These are phyloP conservation scores for Holacanthella duospinosa DNA, from an alignment of 2,888 invertebrate species.

Conservation along the genomic window DNA sequence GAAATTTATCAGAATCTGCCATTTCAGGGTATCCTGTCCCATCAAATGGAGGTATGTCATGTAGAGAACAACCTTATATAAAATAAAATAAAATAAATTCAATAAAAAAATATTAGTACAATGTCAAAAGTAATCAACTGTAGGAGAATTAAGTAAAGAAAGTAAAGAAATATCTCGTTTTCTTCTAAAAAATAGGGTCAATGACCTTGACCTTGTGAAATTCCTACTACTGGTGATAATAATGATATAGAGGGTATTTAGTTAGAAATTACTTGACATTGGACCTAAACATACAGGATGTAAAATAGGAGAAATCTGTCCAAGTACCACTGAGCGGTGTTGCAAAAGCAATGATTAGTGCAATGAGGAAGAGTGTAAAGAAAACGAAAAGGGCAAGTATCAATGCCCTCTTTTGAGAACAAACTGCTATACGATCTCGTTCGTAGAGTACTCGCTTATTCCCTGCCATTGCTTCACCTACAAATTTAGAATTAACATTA, in stretches of 20 bases:
- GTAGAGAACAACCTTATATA: slow-evolving; percentile 29
- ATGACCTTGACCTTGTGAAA: no score
- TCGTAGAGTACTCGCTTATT: slow-evolving; percentile 60
- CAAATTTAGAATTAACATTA: background rate
- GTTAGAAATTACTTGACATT: no score
- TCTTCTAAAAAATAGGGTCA: background rate
- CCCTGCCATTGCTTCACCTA: slow-evolving; percentile 39
- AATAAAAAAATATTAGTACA: background rate
- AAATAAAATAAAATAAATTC: background rate
- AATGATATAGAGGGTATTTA: no score
- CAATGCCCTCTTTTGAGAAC: slow-evolving; percentile 74
- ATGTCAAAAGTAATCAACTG: background rate
- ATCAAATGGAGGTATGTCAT: slow-evolving; percentile 19
- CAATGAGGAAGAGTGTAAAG: slow-evolving; percentile 66
- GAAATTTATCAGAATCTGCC: slow-evolving; percentile 43
- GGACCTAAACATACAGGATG: slow-evolving; percentile 9
- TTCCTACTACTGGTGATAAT: no score
- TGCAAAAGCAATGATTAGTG: slow-evolving; percentile 80
- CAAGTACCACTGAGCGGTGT: slow-evolving; percentile 54
- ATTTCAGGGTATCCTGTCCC: slow-evolving; percentile 19
- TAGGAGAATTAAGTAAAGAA: no score
- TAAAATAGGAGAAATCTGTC: no score
- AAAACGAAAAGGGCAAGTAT: slow-evolving; percentile 69
- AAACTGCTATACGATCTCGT: slow-evolving; percentile 69
- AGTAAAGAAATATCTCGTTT: no score